A percentile compares a stretch with the other conserved stretches of the same genome.
Conservation (phyloP, 2,888 invertebrate genomes). For the Rugalucina vietnamica region DNA sequence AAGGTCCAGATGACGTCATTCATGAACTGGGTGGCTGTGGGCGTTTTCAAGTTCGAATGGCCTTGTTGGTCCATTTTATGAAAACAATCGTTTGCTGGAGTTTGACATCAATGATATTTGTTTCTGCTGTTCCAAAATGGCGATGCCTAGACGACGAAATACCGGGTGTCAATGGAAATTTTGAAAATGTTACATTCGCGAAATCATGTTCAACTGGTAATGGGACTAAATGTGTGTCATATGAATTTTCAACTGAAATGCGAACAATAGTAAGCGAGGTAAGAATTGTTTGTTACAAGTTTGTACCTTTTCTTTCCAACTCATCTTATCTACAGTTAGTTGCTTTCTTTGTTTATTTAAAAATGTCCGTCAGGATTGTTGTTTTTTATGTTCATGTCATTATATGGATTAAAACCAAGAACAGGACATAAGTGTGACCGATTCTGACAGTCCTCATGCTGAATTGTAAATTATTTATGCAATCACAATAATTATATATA, state of each 20-base stretch:
- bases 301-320: no score
- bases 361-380: no score
- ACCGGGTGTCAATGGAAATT: neutral
- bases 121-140: conserved; percentile 34
- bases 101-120: conserved; percentile 20
- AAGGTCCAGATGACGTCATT: conserved; percentile 45
- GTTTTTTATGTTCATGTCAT: no score
- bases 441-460: no score
- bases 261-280: conserved; percentile 22
- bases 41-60: conserved; percentile 41
- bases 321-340: no score
- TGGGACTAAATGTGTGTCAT: conserved; percentile 37
- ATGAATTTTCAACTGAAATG: conserved; percentile 8
- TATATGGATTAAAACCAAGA: no score
- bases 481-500: no score
- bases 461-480: no score
- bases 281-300: no score
- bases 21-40: conserved; percentile 53
- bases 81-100: conserved; percentile 47
- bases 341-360: no score
- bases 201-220: conserved; percentile 20
- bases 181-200: neutral
- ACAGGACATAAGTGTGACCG: no score
- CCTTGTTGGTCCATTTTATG: conserved; percentile 29
- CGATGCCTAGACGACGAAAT: conserved; percentile 33